Percentiles rank a stretch among this genome's conserved stretches.
These are phyloP conservation scores for Sarcophaga peregrina DNA, from an alignment of 1,140 invertebrate species.

Conservation along the genomic window DNA sequence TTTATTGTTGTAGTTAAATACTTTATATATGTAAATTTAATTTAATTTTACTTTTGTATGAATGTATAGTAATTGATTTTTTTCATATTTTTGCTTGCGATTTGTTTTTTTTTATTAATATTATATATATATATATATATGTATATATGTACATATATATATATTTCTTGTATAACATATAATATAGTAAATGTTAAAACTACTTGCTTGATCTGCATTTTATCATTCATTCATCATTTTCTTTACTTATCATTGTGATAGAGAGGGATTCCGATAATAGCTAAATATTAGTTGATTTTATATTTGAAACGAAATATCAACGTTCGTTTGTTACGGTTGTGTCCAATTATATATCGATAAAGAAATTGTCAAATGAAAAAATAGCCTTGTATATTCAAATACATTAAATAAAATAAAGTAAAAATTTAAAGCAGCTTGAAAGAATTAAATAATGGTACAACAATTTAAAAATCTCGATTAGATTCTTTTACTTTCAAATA, in stretches of 20 bases:
- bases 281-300: background rate
- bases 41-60: constrained; percentile 1
- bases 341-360: too few relatives aligned
- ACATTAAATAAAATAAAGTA: too few relatives aligned
- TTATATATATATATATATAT: background rate
- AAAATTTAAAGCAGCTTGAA: too few relatives aligned
- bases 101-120: constrained; percentile 8
- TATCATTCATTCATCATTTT: constrained; percentile 10
- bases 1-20: constrained; percentile 18
- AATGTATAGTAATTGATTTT: constrained; percentile 13
- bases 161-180: constrained; percentile 19
- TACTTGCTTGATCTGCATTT: constrained; percentile 18
- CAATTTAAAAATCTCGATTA: too few relatives aligned
- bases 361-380: too few relatives aligned
- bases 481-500: too few relatives aligned
- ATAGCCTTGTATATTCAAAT: too few relatives aligned
- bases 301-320: background rate
- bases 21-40: constrained; percentile 11
- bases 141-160: background rate
- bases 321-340: background rate
- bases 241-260: background rate
- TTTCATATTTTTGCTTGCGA: background rate
- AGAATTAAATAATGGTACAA: too few relatives aligned
- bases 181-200: constrained; percentile 23
- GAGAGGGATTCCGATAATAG: constrained; percentile 16